phyloP scores from a whole-genome alignment of 2,113 vertebrate species.

The Pogonocichla stellata region DNA sequence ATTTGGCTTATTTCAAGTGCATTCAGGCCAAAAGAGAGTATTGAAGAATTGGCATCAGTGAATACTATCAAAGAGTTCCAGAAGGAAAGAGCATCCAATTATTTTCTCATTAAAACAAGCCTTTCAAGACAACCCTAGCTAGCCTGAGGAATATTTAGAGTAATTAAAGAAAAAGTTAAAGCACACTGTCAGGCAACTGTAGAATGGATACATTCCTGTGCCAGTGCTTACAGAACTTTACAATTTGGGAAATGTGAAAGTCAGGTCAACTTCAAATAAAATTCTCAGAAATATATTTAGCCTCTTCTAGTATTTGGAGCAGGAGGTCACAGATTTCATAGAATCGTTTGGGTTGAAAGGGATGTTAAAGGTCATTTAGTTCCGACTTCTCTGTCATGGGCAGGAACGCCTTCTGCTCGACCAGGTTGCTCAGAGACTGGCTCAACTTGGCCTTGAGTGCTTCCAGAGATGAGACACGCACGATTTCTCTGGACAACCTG shows the following conservation, averaged over 20 bases:
- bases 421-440: background rate
- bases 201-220: background rate
- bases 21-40: background rate
- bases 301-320: background rate
- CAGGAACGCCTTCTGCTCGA: background rate
- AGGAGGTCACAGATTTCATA: background rate
- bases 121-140: background rate
- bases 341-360: background rate
- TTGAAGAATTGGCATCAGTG: background rate
- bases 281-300: background rate
- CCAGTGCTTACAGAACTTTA: background rate
- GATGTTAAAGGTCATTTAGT: background rate
- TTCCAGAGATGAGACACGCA: background rate
- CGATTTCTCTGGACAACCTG: background rate
- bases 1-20: background rate
- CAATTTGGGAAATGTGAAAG: background rate
- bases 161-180: background rate
- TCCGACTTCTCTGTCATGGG: background rate
- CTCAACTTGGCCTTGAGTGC: background rate
- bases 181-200: background rate
- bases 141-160: background rate
- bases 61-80: background rate
- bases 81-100: background rate
- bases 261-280: background rate
- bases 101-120: background rate